phyloP scores from a whole-genome alignment of 2,113 vertebrate species.

The Odobenus rosmarus region DNA sequence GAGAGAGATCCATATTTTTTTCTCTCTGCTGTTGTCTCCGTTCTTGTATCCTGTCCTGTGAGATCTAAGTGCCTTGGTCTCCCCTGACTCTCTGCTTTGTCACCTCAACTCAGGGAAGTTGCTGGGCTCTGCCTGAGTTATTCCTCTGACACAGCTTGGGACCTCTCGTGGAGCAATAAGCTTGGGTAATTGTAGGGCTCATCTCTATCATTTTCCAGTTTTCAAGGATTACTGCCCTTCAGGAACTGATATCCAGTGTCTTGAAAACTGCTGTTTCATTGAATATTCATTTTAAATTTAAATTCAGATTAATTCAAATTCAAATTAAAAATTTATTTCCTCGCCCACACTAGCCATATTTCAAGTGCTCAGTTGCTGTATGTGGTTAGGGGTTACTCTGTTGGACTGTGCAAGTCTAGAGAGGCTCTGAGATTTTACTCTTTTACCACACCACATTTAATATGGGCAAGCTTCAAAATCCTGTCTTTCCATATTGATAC shows the following conservation, averaged over 20 bases:
- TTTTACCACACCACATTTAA: background rate
- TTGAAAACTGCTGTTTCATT: constrained; percentile 29
- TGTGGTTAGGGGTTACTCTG: background rate
- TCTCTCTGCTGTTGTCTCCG: background rate
- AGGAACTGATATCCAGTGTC: background rate
- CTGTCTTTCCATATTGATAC: background rate
- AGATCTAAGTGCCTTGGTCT: background rate
- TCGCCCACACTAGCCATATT: background rate
- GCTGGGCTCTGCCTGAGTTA: background rate
- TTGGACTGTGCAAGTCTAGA: background rate
- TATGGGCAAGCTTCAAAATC: background rate
- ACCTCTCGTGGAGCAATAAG: background rate
- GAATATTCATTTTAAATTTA: constrained; percentile 44
- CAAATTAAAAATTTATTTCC: constrained; percentile 30
- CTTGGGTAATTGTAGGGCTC: background rate
- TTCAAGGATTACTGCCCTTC: background rate
- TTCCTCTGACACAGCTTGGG: background rate
- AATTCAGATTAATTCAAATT: constrained; percentile 50
- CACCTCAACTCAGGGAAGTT: background rate
- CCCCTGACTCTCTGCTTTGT: background rate
- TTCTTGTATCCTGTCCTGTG: background rate
- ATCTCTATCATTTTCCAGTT: background rate
- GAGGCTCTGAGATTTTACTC: background rate
- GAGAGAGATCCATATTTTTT: background rate
- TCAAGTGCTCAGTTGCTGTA: background rate